These are phyloP conservation scores for Homalodisca vitripennis DNA, from an alignment of 1,140 invertebrate genomes.

Conservation along the genomic window DNA sequence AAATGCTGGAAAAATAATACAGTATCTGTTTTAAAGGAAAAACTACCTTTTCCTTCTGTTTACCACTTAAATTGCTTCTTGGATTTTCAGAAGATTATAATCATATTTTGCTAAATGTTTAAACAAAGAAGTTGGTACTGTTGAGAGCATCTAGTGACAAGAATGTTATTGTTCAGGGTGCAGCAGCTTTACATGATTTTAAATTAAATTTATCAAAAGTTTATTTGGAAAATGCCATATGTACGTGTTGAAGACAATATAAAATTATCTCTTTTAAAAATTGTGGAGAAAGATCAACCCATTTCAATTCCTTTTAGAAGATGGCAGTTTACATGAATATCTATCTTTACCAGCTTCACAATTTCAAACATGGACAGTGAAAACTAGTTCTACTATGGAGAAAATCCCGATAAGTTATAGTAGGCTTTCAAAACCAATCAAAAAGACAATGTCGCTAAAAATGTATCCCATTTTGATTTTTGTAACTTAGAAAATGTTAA, in stretches of 20 bases:
- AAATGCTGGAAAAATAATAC: conserved; percentile 40
- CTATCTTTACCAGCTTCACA: conserved; percentile 42
- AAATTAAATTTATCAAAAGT: conserved; percentile 41
- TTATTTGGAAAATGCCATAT: conserved; percentile 43
- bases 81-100: conserved; percentile 52
- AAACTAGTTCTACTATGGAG: conserved; percentile 34
- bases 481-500: too few species aligned
- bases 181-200: conserved; percentile 17
- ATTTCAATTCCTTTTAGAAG: conserved; percentile 44
- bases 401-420: conserved; percentile 37
- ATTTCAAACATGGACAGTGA: conserved; percentile 43
- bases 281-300: conserved; percentile 38
- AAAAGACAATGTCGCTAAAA: too few species aligned
- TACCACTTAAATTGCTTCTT: conserved; percentile 47
- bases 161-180: conserved; percentile 29
- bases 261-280: conserved; percentile 32
- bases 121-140: conserved; percentile 51
- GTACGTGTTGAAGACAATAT: conserved; percentile 38
- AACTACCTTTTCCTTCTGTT: conserved; percentile 44
- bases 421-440: conserved; percentile 39
- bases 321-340: conserved; percentile 48
- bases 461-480: too few species aligned
- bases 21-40: neutral
- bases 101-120: conserved; percentile 49
- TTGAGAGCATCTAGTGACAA: conserved; percentile 44